phyloP scores from a whole-genome alignment of 2,888 invertebrate species.

The Xylophagus ater region DNA sequence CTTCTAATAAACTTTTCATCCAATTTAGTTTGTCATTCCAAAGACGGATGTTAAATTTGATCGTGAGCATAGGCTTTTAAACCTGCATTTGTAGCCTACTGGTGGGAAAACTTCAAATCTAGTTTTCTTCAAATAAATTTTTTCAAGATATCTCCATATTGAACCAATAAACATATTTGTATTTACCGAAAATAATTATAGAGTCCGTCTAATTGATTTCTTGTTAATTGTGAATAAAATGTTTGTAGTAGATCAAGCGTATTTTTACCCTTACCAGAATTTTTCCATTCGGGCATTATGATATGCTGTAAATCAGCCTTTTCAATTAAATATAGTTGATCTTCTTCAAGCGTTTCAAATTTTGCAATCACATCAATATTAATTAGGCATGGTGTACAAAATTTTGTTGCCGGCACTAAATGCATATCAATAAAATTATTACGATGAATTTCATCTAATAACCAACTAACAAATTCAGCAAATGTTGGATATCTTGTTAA shows the following conservation, averaged over 20 bases:
- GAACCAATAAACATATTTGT: neutral
- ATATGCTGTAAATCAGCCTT: slow-evolving; percentile 61
- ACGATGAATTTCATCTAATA: slow-evolving; percentile 54
- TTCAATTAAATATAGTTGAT: slow-evolving; percentile 71
- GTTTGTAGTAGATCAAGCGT: slow-evolving; percentile 60
- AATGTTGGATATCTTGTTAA: slow-evolving; percentile 60
- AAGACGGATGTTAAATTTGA: too few relatives aligned
- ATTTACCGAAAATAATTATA: slow-evolving; percentile 66
- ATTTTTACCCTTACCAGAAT: slow-evolving; percentile 64
- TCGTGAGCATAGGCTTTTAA: too few relatives aligned
- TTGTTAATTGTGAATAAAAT: slow-evolving; percentile 65
- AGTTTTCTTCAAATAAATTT: too few relatives aligned
- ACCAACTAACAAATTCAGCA: slow-evolving; percentile 68
- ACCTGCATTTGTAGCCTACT: too few relatives aligned
- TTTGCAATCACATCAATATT: slow-evolving; percentile 70
- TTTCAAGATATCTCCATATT: too few relatives aligned
- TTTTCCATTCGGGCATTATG: slow-evolving; percentile 73
- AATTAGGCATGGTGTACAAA: slow-evolving; percentile 78
- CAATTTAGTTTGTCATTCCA: too few relatives aligned
- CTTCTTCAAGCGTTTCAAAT: slow-evolving; percentile 72
- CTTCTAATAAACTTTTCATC: too few relatives aligned
- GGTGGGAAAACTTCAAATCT: neutral
- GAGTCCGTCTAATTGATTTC: slow-evolving; percentile 61
- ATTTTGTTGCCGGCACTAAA: slow-evolving; percentile 73
- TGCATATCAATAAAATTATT: slow-evolving; percentile 65